These are phyloP conservation scores for Nansenia antarctica DNA, from an alignment of 2,113 vertebrate genomes.

Conservation along the genomic window DNA sequence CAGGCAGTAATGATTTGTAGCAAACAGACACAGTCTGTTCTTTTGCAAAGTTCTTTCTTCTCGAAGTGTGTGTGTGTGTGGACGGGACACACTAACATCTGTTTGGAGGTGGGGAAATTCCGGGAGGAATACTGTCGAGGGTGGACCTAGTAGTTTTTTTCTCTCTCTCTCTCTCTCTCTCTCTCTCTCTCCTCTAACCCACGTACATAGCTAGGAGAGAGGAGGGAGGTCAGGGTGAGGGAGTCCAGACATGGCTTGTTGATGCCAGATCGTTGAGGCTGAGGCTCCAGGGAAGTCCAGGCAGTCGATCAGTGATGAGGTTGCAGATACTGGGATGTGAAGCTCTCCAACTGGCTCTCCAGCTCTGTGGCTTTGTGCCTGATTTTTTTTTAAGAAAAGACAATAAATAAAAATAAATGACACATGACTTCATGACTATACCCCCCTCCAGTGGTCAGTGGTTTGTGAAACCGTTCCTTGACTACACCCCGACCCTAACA, in stretches of 20 bases:
- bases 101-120: background rate
- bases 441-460: too few relatives aligned
- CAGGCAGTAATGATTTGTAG: constrained; percentile 19
- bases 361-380: constrained; percentile 93
- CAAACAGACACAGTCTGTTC: constrained; percentile 15
- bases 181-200: background rate
- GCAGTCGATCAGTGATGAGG: constrained; percentile 61
- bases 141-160: background rate
- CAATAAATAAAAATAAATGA: constrained; percentile 13
- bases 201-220: background rate
- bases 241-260: background rate
- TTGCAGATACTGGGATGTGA: constrained; percentile 87
- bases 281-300: constrained; percentile 27
- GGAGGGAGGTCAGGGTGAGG: background rate
- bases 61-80: too few relatives aligned
- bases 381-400: too few relatives aligned
- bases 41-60: background rate
- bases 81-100: background rate
- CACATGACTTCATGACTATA: background rate
- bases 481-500: too few relatives aligned
- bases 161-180: too few relatives aligned
- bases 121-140: background rate
- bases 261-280: background rate
- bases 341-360: constrained; percentile 87
- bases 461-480: too few relatives aligned